Evolutionary conservation across 2,888 invertebrate species (phyloP).

Genomic region (Troides aeacus): DNA sequence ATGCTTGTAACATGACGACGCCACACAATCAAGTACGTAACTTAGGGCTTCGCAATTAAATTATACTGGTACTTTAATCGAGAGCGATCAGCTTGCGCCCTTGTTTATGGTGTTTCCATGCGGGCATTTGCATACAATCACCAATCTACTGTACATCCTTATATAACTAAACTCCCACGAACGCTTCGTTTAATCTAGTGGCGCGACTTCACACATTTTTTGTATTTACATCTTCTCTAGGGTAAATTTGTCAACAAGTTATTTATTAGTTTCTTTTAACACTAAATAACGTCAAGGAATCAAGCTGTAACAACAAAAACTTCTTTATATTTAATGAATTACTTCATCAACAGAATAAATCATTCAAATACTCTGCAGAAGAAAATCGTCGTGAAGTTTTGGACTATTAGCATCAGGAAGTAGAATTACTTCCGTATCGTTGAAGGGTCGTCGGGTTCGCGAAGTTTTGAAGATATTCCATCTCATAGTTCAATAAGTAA

Average conservation of each 20-base stretch:
- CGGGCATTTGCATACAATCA: conserved; percentile 70
- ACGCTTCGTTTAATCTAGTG: not conserved
- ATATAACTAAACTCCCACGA: not conserved
- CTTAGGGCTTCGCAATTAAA: conserved; percentile 26
- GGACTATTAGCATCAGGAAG: too few relatives aligned
- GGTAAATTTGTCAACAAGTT: too few relatives aligned
- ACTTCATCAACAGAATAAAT: too few relatives aligned
- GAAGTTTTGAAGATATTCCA: not conserved
- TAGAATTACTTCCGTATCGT: too few relatives aligned
- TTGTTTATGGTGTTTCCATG: conserved; percentile 54
- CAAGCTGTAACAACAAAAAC: too few relatives aligned
- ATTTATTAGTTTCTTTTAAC: too few relatives aligned
- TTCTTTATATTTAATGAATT: too few relatives aligned
- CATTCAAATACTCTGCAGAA: not conserved
- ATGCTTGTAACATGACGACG: conserved; percentile 3
- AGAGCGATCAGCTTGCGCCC: conserved; percentile 33
- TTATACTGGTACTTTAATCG: conserved; percentile 34
- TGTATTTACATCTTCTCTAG: too few relatives aligned
- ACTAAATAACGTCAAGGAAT: too few relatives aligned
- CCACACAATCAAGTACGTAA: conserved; percentile 15
- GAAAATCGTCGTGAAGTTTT: not conserved
- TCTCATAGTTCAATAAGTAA: too few relatives aligned
- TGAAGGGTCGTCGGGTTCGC: not conserved
- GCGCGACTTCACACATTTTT: too few relatives aligned
- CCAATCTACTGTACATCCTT: conserved; percentile 38